Base-by-base conservation (phyloP, 1,140 invertebrate species). In the Maniola jurtina region DNA sequence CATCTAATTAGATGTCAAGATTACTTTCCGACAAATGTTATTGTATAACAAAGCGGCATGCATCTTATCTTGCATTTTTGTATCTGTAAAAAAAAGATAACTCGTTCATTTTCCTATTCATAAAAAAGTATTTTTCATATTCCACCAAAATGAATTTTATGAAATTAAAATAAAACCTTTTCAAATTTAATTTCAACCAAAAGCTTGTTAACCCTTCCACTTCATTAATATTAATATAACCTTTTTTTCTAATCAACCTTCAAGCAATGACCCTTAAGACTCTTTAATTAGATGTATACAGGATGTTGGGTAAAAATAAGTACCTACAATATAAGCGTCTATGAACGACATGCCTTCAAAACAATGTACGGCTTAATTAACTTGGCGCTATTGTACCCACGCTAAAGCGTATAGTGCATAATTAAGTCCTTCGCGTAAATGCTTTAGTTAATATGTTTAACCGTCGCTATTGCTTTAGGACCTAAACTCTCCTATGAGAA, bases 401-500 rank as follows among this genome's bases (percentile, higher is more conserved):
- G 73, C 71, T 74, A 76, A 75, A 79, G 76, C 80, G 79, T 81
- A 81, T 79, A 81, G 75, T 82, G 79, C 78, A 85, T 88, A 84
- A 86, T 88, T 87, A 87, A 86, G 81, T 83, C 82, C 83, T 89
- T 86, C 76, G 76, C 84, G 79, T 84, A 86, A 89, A 85, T 83
- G 84, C 77, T 87, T 81, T 76, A 79, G 82, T 84, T 89, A 88
- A 86, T 85, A 84, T 85, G 81, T 89, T 89, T 81, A 84, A 84
- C 81, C 81, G 79, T 77, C 79, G 83, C 80, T 83, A 86, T 85
- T 83, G 86, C 84, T 89, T 88, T 83, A 83, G 80, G 78, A 86
- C 83, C 85, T 89, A 88, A 89, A 89, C 85, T 86, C 85, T 89
- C 84, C 87, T 89, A 86, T 85, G 87, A 89, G 87, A 86, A 83